Conservation (phyloP, 2,113 vertebrate species). For the Bolborhynchus lineola region DNA sequence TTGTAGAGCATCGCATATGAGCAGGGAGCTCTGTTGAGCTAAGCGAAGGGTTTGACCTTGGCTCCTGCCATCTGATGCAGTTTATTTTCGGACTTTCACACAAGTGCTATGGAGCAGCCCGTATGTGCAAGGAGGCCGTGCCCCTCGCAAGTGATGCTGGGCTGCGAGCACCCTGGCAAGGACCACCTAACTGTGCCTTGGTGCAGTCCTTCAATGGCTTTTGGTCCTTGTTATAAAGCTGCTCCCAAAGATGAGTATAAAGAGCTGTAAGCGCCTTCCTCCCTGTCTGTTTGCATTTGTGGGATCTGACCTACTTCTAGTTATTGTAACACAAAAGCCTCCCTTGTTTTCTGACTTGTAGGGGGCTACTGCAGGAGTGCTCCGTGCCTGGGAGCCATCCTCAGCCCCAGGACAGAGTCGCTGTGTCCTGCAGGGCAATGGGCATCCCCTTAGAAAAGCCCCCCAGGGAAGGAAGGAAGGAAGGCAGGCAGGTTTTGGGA, state of each 20-base stretch:
- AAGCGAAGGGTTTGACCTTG: background rate
- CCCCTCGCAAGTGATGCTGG: accelerated
- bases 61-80: accelerated
- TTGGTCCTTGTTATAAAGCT: background rate
- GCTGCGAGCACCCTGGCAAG: accelerated
- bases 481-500: background rate
- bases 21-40: background rate
- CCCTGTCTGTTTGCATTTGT: conserved; percentile 47
- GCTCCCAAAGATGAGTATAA: background rate
- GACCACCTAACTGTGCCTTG: accelerated
- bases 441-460: background rate
- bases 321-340: background rate
- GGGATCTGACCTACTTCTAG: conserved; percentile 53
- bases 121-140: accelerated
- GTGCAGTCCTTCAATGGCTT: background rate
- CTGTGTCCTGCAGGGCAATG: accelerated
- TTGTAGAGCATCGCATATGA: accelerated
- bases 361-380: background rate
- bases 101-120: background rate
- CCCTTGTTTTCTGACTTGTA: background rate
- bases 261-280: background rate
- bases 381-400: background rate
- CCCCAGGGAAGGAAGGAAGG: background rate
- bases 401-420: background rate
- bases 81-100: background rate